Conservation (phyloP, 2,888 invertebrate species). For the Tineola bisselliella region DNA sequence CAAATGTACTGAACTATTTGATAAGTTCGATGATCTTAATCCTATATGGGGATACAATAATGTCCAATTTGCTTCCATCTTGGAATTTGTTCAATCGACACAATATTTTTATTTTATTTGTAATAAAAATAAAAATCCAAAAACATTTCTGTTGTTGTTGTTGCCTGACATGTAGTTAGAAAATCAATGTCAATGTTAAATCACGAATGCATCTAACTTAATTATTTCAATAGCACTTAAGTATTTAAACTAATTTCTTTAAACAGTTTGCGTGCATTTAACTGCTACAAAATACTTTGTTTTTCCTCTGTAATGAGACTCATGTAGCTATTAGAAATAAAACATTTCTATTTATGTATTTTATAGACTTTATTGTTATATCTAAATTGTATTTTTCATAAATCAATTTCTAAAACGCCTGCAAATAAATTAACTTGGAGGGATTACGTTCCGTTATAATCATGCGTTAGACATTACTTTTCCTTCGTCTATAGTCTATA, state of each 20-base stretch:
- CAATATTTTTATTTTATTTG: neutral
- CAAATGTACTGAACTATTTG: constrained; percentile 50
- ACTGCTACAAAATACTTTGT: neutral
- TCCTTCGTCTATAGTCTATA: too few relatives aligned
- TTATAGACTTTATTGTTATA: too few relatives aligned
- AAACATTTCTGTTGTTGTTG: neutral
- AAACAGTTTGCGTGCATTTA: neutral
- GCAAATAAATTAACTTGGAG: too few relatives aligned
- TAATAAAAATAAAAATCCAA: neutral
- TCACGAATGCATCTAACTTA: neutral
- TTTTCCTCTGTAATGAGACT: neutral
- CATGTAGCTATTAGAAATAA: too few relatives aligned
- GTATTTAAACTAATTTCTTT: neutral
- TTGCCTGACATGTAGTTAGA: neutral
- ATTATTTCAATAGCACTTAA: neutral
- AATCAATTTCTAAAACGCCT: too few relatives aligned
- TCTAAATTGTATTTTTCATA: too few relatives aligned
- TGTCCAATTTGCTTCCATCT: constrained; percentile 46
- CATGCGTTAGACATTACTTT: too few relatives aligned
- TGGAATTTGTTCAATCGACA: constrained; percentile 15
- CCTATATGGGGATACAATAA: constrained; percentile 26
- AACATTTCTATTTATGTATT: too few relatives aligned
- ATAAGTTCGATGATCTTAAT: constrained; percentile 44
- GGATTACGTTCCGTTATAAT: too few relatives aligned
- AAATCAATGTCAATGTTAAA: neutral